A percentile compares a stretch with the other conserved stretches of the same genome.
phyloP scores from a whole-genome alignment of 2,888 invertebrate genomes.

The Caenorhabditis afra region DNA sequence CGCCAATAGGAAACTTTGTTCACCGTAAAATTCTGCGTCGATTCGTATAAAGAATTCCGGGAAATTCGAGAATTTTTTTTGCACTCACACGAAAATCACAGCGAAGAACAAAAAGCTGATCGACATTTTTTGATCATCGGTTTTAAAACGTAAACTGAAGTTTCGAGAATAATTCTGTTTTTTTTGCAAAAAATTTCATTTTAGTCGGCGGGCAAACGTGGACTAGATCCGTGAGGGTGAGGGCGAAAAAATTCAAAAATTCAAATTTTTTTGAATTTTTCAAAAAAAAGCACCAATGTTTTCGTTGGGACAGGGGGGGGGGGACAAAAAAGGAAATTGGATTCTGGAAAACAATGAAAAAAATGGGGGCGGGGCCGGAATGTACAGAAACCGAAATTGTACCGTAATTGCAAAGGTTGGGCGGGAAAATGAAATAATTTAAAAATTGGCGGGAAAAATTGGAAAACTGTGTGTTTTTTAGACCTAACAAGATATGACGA shows the following conservation, averaged over 20 bases:
- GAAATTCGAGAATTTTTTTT: too few relatives aligned
- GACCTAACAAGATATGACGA: too few relatives aligned
- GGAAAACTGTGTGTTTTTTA: too few relatives aligned
- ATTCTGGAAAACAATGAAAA: not conserved
- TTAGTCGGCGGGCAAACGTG: not conserved
- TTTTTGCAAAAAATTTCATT: too few relatives aligned
- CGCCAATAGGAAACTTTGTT: too few relatives aligned
- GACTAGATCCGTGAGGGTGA: slow-evolving; percentile 17
- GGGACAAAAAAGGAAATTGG: not conserved
- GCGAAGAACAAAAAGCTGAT: not conserved
- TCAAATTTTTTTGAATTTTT: not conserved
- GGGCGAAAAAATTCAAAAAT: slow-evolving; percentile 1
- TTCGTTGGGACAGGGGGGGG: not conserved
- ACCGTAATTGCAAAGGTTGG: slow-evolving; percentile 29
- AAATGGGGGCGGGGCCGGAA: slow-evolving; percentile 20
- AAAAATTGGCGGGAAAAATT: too few relatives aligned
- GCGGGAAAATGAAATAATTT: not conserved
- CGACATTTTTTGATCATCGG: not conserved
- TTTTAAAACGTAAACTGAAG: too few relatives aligned
- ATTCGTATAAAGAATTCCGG: too few relatives aligned
- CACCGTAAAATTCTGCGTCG: too few relatives aligned
- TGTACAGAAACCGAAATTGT: slow-evolving; percentile 59
- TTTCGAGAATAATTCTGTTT: too few relatives aligned
- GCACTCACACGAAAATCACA: not conserved
- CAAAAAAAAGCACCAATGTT: not conserved